These are phyloP conservation scores for Ceryle rudis DNA, from an alignment of 2,797 vertebrate species.

Conservation along the genomic window DNA sequence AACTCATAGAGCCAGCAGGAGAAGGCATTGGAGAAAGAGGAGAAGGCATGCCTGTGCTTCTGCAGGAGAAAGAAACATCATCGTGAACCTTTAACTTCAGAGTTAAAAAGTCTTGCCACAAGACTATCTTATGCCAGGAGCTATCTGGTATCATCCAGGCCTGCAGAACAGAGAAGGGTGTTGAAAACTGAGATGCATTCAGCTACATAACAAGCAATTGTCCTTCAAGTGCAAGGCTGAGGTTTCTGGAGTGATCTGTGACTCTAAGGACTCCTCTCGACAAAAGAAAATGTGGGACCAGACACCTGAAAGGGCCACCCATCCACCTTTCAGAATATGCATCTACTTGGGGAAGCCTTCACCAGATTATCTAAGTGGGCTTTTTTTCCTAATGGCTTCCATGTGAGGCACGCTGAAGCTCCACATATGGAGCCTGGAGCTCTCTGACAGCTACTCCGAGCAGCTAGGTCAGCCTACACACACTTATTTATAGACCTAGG, in stretches of 20 bases:
- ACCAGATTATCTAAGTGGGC: neutral
- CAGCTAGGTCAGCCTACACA: neutral
- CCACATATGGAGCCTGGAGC: neutral
- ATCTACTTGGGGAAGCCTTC: neutral
- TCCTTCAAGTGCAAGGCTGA: neutral
- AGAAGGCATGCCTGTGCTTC: conserved; percentile 84
- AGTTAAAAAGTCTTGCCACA: neutral
- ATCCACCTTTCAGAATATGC: neutral
- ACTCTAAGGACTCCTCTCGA: neutral
- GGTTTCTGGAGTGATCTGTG: neutral
- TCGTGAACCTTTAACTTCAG: neutral
- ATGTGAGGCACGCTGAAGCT: neutral
- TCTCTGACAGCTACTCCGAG: neutral
- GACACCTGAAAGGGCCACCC: neutral
- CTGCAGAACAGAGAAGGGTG: neutral
- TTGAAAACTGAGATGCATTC: neutral
- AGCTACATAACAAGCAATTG: neutral
- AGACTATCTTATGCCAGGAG: neutral
- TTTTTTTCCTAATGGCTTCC: neutral
- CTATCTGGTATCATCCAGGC: neutral
- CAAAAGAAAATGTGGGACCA: neutral
- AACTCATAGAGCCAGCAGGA: conserved; percentile 80
- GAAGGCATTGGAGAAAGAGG: conserved; percentile 84
- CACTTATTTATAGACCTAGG: neutral
- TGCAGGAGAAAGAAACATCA: conserved; percentile 50